Evolutionary conservation across 2,113 vertebrate species (phyloP), one percentile per base, ranked within the genome.

Genomic region (Fregetta grallaria): DNA sequence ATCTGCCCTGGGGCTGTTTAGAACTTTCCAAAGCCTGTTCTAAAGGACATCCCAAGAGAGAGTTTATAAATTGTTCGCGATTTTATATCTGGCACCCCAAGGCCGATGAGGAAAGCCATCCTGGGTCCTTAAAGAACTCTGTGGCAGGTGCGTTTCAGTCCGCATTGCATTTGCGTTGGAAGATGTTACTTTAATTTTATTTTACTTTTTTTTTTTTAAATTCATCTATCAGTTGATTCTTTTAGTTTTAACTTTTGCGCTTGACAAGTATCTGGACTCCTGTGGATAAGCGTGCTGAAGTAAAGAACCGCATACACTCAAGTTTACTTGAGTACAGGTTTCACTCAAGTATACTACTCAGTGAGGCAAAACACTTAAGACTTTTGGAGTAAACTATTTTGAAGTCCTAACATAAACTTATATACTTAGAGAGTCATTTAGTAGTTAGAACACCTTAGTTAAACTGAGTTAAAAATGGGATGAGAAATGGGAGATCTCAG

Each of bases 191-290:
- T 80, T 19, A 42, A 42, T 63, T 29, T 16, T 34, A 34, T 13
- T 30, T 25, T n/a, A n/a, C n/a, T n/a, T 15, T 7, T 22, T 26
- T 21, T 23, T 22, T 30, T 30, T 30, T 11, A 6, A 7, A 29
- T 30, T 55, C 0, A 10, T 34, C 49, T 56, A 1, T 44, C 12
- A 8, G 17, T 47, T 61, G 16, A 44, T 80, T 73, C 2, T n/a
- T 65, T n/a, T 30, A 1, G 9, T 71, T 88, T 73, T 86, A 38
- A 29, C 22, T 40, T 53, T 34, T 76, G 26, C 27, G 50, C 6
- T 22, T 85, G 50, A 34, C 7, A 45, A 62, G 8, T 61, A n/a
- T 1, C 30, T 61, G 72, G 23, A 20, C 29, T 75, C 29, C 34
- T 72, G 25, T 73, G 47, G 38, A 17, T 76, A 15, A 81, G 12